phyloP scores from a whole-genome alignment of 2,797 vertebrate species.

The Echeneis naucrates region DNA sequence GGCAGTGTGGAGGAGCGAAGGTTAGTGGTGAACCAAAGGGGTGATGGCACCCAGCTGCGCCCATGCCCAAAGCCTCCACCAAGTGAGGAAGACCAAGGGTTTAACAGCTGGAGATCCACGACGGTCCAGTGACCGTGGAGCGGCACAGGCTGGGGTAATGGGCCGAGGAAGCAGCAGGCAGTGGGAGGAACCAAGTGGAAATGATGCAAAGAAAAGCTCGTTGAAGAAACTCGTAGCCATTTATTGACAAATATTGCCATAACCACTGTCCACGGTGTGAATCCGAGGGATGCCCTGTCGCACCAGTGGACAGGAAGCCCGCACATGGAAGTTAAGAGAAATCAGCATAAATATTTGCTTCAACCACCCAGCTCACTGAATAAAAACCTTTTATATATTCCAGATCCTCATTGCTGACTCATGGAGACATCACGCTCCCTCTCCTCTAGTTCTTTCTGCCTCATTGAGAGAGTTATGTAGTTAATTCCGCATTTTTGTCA shows the following conservation, averaged over 20 bases:
- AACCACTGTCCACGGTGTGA: slow-evolving; percentile 14
- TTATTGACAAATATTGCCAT: not conserved
- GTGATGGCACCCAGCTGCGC: slow-evolving; percentile 36
- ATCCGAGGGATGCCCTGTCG: not conserved
- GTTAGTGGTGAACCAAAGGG: slow-evolving; percentile 27
- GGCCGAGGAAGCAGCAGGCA: slow-evolving; percentile 22
- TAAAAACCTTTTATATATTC: not conserved
- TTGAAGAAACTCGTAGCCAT: not conserved
- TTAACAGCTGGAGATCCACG: slow-evolving; percentile 27
- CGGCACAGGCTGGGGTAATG: slow-evolving; percentile 16
- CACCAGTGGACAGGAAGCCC: not conserved
- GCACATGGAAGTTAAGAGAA: not conserved
- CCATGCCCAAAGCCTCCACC: slow-evolving; percentile 21
- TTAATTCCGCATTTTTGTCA: not conserved
- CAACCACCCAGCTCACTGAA: not conserved
- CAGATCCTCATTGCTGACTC: not conserved
- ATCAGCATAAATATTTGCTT: not conserved
- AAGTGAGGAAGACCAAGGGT: not conserved
- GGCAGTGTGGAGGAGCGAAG: slow-evolving; percentile 10
- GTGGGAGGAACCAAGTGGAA: slow-evolving; percentile 25
- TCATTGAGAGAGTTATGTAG: not conserved
- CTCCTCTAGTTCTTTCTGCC: not conserved
- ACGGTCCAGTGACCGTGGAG: slow-evolving; percentile 24
- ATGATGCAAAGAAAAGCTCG: slow-evolving; percentile 12
- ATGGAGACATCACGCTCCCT: not conserved